Base-by-base conservation (phyloP, 2,113 vertebrate genomes). In the Ophiodon elongatus region DNA sequence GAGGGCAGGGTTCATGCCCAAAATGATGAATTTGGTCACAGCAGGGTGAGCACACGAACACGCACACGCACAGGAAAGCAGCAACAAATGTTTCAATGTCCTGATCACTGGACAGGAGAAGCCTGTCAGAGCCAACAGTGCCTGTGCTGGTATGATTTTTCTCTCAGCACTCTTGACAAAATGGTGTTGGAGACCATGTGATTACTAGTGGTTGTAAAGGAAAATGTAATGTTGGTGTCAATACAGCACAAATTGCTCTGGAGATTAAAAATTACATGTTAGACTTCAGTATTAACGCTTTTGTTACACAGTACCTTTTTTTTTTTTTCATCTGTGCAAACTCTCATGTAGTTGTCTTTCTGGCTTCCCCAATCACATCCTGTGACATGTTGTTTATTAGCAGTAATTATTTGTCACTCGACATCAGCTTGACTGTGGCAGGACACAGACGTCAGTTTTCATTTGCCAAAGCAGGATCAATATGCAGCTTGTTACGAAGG, bases 1-100 rank as follows among this genome's bases (percentile, higher is more conserved):
- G 93, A 88, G 93, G 94, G 76, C 89, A 90, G 88, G 89, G 92
- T 91, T 92, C 83, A 88, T 76, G 88, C 91, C 91, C 88, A 91
- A 84, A 93, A 91, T 95, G 92, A 95, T 95, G 92, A 95, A 95
- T 94, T 93, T 86, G 86, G 89, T 94, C 85, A 90, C 94, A 94
- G 91, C 90, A 90, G 90, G 92, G 73, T 80, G 85, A 79, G 71
- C 77, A 72, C 72, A 64, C 59, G 73, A 31, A 59, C 66, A 37
- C 66, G 13, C 64, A 52, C 63, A 31, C 73, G 29, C 35, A 59
- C 63, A 31, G 27, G 43, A 41, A 67, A 74, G 45, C 69, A 64
- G 54, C 76, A 77, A 88, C 80, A 93, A 90, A 93, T 84, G 56
- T 80, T 90, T 90, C 83, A 85, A 69, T 79, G 81, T 87, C 85